Evolutionary conservation across 2,797 vertebrate species (phyloP).

Genomic region (Tiaroga cobitis): DNA sequence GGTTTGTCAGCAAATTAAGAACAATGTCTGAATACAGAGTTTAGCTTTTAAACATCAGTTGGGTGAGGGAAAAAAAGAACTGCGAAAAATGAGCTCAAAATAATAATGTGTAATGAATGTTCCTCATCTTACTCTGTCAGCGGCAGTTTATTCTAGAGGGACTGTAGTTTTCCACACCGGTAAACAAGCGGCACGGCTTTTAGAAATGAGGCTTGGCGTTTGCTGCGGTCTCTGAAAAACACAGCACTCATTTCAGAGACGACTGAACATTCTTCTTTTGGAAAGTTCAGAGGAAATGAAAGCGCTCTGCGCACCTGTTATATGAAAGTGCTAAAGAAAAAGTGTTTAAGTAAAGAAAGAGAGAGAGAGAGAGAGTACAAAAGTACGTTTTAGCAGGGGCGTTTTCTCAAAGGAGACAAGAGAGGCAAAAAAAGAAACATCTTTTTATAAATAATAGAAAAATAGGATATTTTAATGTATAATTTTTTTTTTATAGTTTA

Average conservation of each 20-base stretch:
- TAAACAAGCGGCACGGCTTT: conserved; percentile 17
- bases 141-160: conserved; percentile 15
- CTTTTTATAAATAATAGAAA: not conserved
- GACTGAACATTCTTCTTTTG: not conserved
- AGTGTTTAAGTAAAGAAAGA: not conserved
- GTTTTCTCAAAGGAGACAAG: not conserved
- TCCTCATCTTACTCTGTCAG: conserved; percentile 18
- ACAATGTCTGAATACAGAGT: not conserved
- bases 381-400: not conserved
- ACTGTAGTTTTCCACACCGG: not conserved
- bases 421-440: not conserved
- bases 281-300: conserved; percentile 5
- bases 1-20: conserved; percentile 24
- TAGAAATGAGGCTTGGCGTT: conserved; percentile 27
- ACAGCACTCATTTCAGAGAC: conserved; percentile 1
- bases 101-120: conserved; percentile 36
- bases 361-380: not conserved
- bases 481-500: no score
- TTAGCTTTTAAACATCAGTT: conserved; percentile 1
- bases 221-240: conserved; percentile 24
- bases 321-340: not conserved
- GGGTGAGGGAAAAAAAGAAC: not conserved
- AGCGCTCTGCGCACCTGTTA: not conserved
- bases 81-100: conserved; percentile 15
- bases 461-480: not conserved